These are phyloP conservation scores for Rugalucina vietnamica DNA, from an alignment of 2,888 invertebrate species.

Conservation along the genomic window DNA sequence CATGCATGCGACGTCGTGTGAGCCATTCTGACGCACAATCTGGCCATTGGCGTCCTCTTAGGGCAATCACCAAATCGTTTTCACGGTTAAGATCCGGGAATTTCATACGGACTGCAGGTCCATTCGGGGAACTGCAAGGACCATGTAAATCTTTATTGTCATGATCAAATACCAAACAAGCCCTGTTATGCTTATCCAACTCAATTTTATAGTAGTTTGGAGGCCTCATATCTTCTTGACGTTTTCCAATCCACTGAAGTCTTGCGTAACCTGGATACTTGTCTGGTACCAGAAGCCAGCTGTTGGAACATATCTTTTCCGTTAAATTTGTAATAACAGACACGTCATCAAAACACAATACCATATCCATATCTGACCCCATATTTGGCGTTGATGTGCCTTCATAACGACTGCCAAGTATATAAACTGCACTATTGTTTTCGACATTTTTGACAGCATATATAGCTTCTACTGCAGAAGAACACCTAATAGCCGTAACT, in stretches of 20 bases:
- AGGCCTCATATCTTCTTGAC: no score
- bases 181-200: neutral
- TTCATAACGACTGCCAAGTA: no score
- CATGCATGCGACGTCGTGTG: neutral
- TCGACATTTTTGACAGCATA: no score
- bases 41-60: conserved; percentile 30
- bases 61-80: conserved; percentile 20
- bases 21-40: conserved; percentile 27
- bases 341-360: no score
- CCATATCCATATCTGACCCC: no score
- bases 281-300: neutral
- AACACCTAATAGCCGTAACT: no score
- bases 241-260: neutral
- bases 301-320: neutral
- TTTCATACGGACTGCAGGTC: neutral
- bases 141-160: neutral
- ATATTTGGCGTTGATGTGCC: no score
- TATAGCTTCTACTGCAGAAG: no score
- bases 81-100: neutral
- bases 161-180: neutral
- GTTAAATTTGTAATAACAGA: no score
- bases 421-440: no score
- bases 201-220: neutral
- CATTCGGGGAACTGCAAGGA: neutral
- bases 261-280: neutral